phyloP scores from a whole-genome alignment of 2,888 invertebrate genomes.

The Pollenia amentaria region DNA sequence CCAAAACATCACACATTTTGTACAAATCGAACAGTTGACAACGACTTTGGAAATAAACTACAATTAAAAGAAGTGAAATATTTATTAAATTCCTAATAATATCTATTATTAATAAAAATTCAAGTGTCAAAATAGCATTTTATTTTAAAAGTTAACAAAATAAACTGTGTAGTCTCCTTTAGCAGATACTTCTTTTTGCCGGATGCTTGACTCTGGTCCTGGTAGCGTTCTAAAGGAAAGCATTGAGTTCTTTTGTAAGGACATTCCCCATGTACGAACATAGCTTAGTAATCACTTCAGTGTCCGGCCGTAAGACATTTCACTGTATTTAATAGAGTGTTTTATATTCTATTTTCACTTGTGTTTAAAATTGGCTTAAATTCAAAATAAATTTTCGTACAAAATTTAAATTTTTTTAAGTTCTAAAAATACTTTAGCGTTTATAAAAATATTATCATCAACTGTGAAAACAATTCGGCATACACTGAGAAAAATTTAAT shows the following conservation, averaged over 20 bases:
- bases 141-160: too few relatives aligned
- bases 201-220: too few relatives aligned
- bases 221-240: too few relatives aligned
- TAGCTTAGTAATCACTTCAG: too few relatives aligned
- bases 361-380: slow-evolving; percentile 38
- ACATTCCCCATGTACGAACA: too few relatives aligned
- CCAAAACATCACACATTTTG: slow-evolving; percentile 19
- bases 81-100: too few relatives aligned
- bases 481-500: slow-evolving; percentile 33
- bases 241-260: too few relatives aligned
- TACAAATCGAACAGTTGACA: not conserved
- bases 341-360: not conserved
- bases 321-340: not conserved
- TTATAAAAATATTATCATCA: slow-evolving; percentile 51
- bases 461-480: slow-evolving; percentile 34
- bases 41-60: not conserved
- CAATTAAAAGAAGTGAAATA: not conserved
- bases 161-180: too few relatives aligned
- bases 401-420: slow-evolving; percentile 32
- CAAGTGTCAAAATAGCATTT: too few relatives aligned
- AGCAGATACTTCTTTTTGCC: too few relatives aligned
- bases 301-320: too few relatives aligned
- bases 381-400: slow-evolving; percentile 24
- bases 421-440: slow-evolving; percentile 44
- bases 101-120: too few relatives aligned